phyloP scores from a whole-genome alignment of 2,797 vertebrate genomes.

The Spheniscus humboldti region DNA sequence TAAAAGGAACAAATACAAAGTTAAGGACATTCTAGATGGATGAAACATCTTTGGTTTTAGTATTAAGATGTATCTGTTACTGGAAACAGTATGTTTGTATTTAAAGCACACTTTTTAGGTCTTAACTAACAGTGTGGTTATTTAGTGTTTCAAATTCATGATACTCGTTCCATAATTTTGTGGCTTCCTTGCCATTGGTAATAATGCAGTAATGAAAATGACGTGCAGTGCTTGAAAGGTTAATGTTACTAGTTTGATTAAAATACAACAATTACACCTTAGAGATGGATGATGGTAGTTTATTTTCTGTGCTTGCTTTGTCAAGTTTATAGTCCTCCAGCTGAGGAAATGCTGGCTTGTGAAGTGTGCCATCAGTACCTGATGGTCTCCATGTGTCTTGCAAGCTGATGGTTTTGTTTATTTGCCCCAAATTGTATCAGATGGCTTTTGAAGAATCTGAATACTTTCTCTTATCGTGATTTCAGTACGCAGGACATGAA shows the following conservation, averaged over 20 bases:
- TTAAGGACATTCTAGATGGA: background rate
- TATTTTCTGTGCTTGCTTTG: background rate
- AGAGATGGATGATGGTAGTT: background rate
- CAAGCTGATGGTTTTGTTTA: background rate
- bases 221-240: background rate
- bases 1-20: background rate
- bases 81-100: background rate
- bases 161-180: background rate
- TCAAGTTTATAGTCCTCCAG: background rate
- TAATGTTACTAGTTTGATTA: background rate
- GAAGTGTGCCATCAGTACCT: background rate
- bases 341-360: background rate
- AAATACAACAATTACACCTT: background rate
- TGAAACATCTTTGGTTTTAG: background rate
- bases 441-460: background rate
- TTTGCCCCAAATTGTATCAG: background rate
- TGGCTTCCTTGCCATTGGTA: background rate
- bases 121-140: background rate
- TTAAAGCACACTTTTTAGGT: background rate
- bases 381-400: background rate
- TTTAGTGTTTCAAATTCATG: background rate
- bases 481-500: background rate
- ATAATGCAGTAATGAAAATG: background rate
- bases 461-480: fast-evolving
- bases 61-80: background rate